Percentiles rank a stretch among this genome's conserved stretches.
phyloP scores from a whole-genome alignment of 2,797 vertebrate genomes.

The Sebastiscus tertius region DNA sequence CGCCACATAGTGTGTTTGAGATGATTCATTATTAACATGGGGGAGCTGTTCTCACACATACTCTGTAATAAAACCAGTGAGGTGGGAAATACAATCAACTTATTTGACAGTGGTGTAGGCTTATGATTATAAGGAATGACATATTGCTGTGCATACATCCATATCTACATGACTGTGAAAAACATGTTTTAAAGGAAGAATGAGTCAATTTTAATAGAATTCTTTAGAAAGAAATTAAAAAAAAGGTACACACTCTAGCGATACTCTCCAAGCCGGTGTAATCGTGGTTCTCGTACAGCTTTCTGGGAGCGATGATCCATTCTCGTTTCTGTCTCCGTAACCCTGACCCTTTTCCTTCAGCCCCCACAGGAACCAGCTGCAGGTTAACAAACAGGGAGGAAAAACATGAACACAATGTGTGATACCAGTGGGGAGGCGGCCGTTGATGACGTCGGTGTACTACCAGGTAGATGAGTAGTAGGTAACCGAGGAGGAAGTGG shows the following conservation, averaged over 20 bases:
- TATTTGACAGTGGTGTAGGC: neutral
- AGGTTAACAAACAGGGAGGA: slow-evolving; percentile 20
- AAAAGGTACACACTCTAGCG: slow-evolving; percentile 83
- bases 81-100: neutral
- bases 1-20: rapidly evolving
- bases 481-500: no score
- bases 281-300: slow-evolving; percentile 86
- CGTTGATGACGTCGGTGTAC: no score
- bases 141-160: neutral
- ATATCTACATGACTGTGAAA: neutral
- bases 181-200: neutral
- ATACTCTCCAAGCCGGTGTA: slow-evolving; percentile 83
- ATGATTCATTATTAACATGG: neutral
- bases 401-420: neutral
- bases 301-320: slow-evolving; percentile 88
- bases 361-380: slow-evolving; percentile 59
- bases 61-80: neutral
- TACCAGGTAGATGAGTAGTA: no score
- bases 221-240: neutral
- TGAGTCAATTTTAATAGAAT: neutral
- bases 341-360: slow-evolving; percentile 21
- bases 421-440: neutral
- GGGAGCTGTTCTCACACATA: neutral
- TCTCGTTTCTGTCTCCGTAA: slow-evolving; percentile 87
- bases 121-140: no score